Conservation (phyloP, 2,888 invertebrate genomes). For the Andrena trimmerana region DNA sequence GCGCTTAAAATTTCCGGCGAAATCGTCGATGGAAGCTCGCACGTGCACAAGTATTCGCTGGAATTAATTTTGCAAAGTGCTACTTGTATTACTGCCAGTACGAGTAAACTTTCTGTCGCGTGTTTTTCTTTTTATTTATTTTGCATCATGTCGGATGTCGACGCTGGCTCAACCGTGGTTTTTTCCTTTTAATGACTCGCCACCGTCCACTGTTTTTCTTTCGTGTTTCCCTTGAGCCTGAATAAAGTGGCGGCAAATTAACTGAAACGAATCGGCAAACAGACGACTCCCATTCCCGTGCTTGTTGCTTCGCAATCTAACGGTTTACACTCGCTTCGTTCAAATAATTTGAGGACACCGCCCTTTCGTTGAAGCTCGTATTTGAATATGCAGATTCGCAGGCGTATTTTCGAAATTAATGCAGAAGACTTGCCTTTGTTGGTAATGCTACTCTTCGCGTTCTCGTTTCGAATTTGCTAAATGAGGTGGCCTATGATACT, state of each 20-base stretch:
- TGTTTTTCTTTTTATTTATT: constrained; percentile 17
- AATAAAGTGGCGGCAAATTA: constrained; percentile 32
- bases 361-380: constrained; percentile 2
- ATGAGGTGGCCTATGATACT: too few relatives aligned
- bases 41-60: constrained; percentile 9
- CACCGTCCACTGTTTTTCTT: not conserved
- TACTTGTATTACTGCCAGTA: not conserved
- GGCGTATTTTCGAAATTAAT: constrained; percentile 21
- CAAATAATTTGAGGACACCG: constrained; percentile 16
- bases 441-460: not conserved
- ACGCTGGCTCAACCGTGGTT: not conserved
- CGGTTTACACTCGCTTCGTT: constrained; percentile 16
- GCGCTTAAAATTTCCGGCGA: constrained; percentile 26
- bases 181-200: not conserved
- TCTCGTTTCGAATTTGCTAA: not conserved
- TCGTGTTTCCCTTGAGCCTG: not conserved
- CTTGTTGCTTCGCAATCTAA: constrained; percentile 35
- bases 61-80: constrained; percentile 41
- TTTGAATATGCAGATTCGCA: constrained; percentile 31
- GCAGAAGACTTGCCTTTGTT: not conserved
- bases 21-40: constrained; percentile 31
- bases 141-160: not conserved
- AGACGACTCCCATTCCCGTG: constrained; percentile 24
- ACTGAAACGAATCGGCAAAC: constrained; percentile 38
- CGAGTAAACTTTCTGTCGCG: constrained; percentile 1